Percentiles rank a stretch among this genome's conserved stretches.
Conservation (phyloP, 2,888 invertebrate species). For the Bruchidius siliquastri region DNA sequence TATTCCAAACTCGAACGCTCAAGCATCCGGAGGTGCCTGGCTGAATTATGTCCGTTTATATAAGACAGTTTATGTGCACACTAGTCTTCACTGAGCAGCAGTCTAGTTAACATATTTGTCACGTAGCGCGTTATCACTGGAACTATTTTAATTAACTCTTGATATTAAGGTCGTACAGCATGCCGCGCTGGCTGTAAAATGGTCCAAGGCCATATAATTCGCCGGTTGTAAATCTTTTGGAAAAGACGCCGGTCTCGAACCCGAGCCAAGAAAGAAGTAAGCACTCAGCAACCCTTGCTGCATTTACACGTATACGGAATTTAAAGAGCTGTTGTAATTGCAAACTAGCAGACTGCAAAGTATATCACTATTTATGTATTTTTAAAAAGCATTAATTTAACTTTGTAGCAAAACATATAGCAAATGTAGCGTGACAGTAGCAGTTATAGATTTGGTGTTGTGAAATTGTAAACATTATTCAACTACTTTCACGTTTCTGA, state of each 20-base stretch:
- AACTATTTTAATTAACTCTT: background rate
- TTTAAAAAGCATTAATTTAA: too few species aligned
- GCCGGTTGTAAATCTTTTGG: background rate
- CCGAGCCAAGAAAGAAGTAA: background rate
- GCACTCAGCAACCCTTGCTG: background rate
- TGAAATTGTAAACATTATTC: too few species aligned
- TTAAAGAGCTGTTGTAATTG: background rate
- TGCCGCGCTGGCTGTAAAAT: background rate
- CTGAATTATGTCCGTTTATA: background rate
- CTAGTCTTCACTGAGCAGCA: background rate
- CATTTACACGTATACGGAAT: background rate
- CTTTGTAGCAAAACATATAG: too few species aligned
- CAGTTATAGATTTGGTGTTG: too few species aligned
- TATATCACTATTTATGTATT: too few species aligned
- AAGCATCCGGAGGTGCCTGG: background rate
- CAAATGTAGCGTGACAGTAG: too few species aligned
- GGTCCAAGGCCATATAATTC: background rate
- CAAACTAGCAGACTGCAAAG: background rate
- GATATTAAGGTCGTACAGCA: background rate
- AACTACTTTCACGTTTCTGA: too few species aligned
- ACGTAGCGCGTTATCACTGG: background rate
- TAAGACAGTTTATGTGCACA: background rate
- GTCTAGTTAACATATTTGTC: background rate
- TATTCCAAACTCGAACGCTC: background rate
- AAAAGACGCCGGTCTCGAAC: background rate